Percentiles rank a stretch among this genome's conserved stretches.
These are phyloP conservation scores for Agrotis exclamationis DNA, from an alignment of 2,888 invertebrate species.

Conservation along the genomic window DNA sequence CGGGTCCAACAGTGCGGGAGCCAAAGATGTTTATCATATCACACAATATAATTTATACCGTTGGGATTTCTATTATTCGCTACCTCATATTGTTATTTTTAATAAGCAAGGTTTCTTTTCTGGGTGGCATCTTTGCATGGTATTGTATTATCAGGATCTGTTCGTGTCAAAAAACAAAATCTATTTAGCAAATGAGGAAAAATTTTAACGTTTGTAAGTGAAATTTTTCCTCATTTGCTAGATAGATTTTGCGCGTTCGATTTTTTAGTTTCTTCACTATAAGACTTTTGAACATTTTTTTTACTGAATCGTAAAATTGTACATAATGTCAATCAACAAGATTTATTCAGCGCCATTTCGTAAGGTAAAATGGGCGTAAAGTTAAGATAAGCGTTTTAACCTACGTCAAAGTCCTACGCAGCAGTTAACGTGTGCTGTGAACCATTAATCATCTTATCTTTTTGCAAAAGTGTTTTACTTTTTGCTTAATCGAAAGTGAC, in stretches of 20 bases:
- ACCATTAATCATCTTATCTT: slow-evolving; percentile 62
- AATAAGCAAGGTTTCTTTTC: slow-evolving; percentile 38
- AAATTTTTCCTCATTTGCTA: background rate
- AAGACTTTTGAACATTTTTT: slow-evolving; percentile 1
- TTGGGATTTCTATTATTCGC: slow-evolving; percentile 70
- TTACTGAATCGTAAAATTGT: slow-evolving; percentile 18
- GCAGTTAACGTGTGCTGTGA: slow-evolving; percentile 48
- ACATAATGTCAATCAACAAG: slow-evolving; percentile 41
- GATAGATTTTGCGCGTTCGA: background rate
- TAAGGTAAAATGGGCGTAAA: slow-evolving; percentile 40
- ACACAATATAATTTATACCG: slow-evolving; percentile 80
- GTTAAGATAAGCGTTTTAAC: slow-evolving; percentile 51
- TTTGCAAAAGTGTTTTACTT: slow-evolving; percentile 44
- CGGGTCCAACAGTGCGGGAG: slow-evolving; percentile 79
- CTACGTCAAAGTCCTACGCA: slow-evolving; percentile 58
- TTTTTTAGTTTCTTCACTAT: background rate
- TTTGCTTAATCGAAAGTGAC: slow-evolving; percentile 43
- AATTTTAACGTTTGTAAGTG: too few species aligned
- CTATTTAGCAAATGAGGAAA: too few species aligned
- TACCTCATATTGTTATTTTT: slow-evolving; percentile 55
- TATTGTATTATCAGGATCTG: background rate
- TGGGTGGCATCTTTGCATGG: background rate
- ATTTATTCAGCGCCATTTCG: slow-evolving; percentile 47
- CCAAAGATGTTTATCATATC: slow-evolving; percentile 85
- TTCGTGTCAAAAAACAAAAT: slow-evolving; percentile 1